These are phyloP conservation scores for Ectemnius continuus DNA, from an alignment of 2,888 invertebrate genomes.

Conservation along the genomic window DNA sequence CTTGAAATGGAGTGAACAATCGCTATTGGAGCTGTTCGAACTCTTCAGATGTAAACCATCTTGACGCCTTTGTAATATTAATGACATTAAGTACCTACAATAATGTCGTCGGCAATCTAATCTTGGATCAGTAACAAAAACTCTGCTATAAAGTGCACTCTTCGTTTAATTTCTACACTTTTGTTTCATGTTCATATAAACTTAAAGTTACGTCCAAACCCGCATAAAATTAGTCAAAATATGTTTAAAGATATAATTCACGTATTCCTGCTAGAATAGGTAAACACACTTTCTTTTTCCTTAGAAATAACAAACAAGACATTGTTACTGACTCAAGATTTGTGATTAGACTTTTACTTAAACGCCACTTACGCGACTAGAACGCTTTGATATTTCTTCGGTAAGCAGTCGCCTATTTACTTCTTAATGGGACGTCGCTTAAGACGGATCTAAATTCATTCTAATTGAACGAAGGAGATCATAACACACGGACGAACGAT, in stretches of 20 bases:
- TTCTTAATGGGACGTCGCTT: slow-evolving; percentile 9
- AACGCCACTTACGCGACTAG: slow-evolving; percentile 10
- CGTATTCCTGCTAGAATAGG: background rate
- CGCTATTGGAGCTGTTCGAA: background rate
- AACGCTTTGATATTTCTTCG: slow-evolving; percentile 1
- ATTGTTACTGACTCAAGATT: slow-evolving; percentile 37
- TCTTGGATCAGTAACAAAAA: slow-evolving; percentile 44
- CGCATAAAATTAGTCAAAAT: slow-evolving; percentile 3
- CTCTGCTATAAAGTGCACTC: slow-evolving; percentile 1
- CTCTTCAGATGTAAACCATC: slow-evolving; percentile 1
- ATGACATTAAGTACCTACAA: slow-evolving; percentile 43
- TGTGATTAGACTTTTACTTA: slow-evolving; percentile 7
- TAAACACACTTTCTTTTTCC: background rate
- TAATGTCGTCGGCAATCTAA: slow-evolving; percentile 21
- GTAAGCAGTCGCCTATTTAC: slow-evolving; percentile 7
- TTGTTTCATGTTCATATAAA: background rate
- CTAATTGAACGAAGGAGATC: slow-evolving; percentile 28
- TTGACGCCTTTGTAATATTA: slow-evolving; percentile 7
- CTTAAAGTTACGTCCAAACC: background rate
- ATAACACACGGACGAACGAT: slow-evolving; percentile 23
- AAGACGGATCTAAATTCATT: slow-evolving; percentile 11
- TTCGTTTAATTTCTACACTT: slow-evolving; percentile 2
- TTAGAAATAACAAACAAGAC: background rate
- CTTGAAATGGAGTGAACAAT: background rate
- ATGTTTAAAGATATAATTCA: background rate